These are phyloP conservation scores for Chesias legatella DNA, from an alignment of 2,888 invertebrate species.

Conservation along the genomic window DNA sequence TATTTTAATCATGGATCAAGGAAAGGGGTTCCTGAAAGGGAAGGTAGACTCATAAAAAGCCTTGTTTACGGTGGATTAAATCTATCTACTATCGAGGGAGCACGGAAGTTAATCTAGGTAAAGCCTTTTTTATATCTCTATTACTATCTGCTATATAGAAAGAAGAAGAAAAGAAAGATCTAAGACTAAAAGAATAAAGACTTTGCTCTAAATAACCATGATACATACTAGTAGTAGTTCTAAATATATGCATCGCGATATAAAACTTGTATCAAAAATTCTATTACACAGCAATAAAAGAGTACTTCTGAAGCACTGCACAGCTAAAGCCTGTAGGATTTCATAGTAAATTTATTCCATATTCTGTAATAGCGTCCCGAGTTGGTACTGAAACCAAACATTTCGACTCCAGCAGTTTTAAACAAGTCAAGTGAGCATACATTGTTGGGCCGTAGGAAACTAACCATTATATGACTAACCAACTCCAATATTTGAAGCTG, in stretches of 20 bases:
- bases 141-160: too few relatives aligned
- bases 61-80: too few relatives aligned
- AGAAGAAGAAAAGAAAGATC: too few relatives aligned
- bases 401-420: constrained; percentile 38
- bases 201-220: too few relatives aligned
- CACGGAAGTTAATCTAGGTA: too few relatives aligned
- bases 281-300: constrained; percentile 30
- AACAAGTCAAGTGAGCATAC: constrained; percentile 32
- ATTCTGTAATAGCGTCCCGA: constrained; percentile 31
- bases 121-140: too few relatives aligned
- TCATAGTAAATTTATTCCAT: constrained; percentile 43
- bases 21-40: too few relatives aligned
- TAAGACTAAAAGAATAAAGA: too few relatives aligned
- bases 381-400: constrained; percentile 37
- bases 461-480: constrained; percentile 31
- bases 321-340: constrained; percentile 33
- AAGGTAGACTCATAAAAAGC: too few relatives aligned
- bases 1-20: too few relatives aligned
- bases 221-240: too few relatives aligned
- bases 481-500: constrained; percentile 37
- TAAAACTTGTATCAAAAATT: constrained; percentile 30
- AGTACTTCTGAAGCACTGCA: constrained; percentile 27
- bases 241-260: constrained; percentile 17
- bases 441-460: constrained; percentile 31
- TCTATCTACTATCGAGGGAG: too few relatives aligned